phyloP scores from a whole-genome alignment of 2,797 vertebrate genomes.

The Agapornis canus region DNA sequence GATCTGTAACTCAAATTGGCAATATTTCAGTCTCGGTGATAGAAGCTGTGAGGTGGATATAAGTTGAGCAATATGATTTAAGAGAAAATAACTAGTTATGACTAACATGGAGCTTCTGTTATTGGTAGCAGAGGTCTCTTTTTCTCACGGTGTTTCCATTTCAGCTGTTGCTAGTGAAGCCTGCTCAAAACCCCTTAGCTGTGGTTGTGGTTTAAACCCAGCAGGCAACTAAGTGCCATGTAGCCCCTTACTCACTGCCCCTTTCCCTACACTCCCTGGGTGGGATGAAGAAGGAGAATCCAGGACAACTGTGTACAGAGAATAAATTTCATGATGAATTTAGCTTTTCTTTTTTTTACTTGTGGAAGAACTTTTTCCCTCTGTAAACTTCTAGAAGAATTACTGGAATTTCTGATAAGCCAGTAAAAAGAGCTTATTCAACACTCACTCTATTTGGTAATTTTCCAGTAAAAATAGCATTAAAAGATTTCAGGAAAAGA shows the following conservation, averaged over 20 bases:
- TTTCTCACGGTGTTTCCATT: not conserved
- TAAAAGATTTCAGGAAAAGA: not conserved
- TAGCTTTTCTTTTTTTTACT: constrained; percentile 10
- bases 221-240: not conserved
- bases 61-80: not conserved
- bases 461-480: constrained; percentile 32
- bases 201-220: not conserved
- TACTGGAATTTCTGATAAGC: constrained; percentile 46
- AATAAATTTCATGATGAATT: not conserved
- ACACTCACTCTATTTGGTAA: not conserved
- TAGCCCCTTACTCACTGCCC: not conserved
- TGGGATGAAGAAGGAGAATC: not conserved
- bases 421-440: not conserved
- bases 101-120: not conserved
- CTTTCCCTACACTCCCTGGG: not conserved
- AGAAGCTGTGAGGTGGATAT: not conserved
- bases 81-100: not conserved
- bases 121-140: not conserved
- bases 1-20: not conserved
- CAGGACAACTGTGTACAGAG: not conserved
- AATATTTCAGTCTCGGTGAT: not conserved
- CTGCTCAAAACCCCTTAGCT: not conserved
- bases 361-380: not conserved
- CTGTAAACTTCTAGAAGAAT: constrained; percentile 46
- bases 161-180: not conserved